phyloP scores from a whole-genome alignment of 2,113 vertebrate genomes.

The Murina feae region DNA sequence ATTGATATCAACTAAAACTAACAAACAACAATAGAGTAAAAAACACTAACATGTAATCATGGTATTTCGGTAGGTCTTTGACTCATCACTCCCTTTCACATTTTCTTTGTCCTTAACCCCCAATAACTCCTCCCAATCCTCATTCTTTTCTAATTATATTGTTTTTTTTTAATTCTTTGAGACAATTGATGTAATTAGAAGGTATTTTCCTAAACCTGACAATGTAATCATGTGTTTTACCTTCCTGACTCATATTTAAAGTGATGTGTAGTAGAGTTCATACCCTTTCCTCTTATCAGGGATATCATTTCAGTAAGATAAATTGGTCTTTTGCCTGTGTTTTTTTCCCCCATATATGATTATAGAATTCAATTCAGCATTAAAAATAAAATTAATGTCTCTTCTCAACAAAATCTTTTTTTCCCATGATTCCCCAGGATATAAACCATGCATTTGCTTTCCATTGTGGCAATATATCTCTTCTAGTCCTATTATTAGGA shows the following conservation, averaged over 20 bases:
- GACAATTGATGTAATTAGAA: not conserved
- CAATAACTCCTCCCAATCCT: not conserved
- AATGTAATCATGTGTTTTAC: not conserved
- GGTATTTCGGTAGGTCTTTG: not conserved
- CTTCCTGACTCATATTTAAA: not conserved
- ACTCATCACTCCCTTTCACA: not conserved
- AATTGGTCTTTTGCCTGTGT: not conserved
- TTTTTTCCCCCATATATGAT: not conserved
- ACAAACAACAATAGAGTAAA: not conserved
- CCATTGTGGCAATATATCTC: not conserved
- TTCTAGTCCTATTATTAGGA: not conserved
- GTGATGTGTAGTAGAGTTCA: not conserved
- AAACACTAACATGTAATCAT: not conserved
- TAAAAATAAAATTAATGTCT: not conserved
- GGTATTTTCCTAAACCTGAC: not conserved
- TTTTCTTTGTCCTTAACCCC: not conserved
- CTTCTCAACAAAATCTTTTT: not conserved
- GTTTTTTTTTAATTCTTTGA: not conserved
- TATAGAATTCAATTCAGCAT: not conserved
- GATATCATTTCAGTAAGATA: not conserved
- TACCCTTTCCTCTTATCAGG: not conserved
- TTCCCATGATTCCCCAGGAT: not conserved
- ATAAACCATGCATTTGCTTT: not conserved
- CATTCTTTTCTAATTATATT: not conserved
- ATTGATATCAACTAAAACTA: not conserved